Evolutionary conservation across 2,797 vertebrate genomes (phyloP), one percentile per base, ranked within the genome.

Genomic region (Dryobates pubescens): DNA sequence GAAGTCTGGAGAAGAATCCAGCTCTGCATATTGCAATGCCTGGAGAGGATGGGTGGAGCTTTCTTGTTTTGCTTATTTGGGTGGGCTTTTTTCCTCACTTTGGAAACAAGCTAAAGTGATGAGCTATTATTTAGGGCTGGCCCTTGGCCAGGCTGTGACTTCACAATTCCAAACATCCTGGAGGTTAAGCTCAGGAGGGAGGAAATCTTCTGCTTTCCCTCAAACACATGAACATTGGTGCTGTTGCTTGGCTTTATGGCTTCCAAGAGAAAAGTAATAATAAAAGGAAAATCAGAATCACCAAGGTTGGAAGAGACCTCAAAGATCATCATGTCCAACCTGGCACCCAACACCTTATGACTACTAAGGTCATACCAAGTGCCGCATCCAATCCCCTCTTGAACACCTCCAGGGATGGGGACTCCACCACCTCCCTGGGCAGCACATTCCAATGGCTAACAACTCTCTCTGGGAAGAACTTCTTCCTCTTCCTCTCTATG

Each of bases 41-140:
- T 74, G 70, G 65, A 74, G 14, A 65, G 62, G 78, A 62, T 87
- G 72, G 65, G 82, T 87, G 89, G 69, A 89, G 62, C 26, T 77
- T 89, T 95, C 62, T 54, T 51, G 7, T 26, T 94, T 78, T 49
- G 24, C 51, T 86, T 86, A 17, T 86, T 76, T 59, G 43, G 16
- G 10, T 10, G 47, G 14, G 13, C 41, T 30, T 12, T 9, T 67
- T 8, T 67, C 65, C 88, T 71, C 53, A 65, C 54, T 87, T 71
- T 58, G 29, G 82, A 82, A 90, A 90, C 82, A 74, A 51, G 49
- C 54, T 77, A 41, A 74, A 93, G 17, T 51, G 89, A 89, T 89
- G 79, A 92, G 51, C 79, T 84, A 61, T 47, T 95, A 61, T 87
- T 90, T 59, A 57, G 49, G 79, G 47, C 41, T 90, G 94, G 83